Percentiles rank a stretch among this genome's conserved stretches.
These are phyloP conservation scores for Lycaena phlaeas DNA, from an alignment of 2,888 invertebrate genomes.

Conservation along the genomic window DNA sequence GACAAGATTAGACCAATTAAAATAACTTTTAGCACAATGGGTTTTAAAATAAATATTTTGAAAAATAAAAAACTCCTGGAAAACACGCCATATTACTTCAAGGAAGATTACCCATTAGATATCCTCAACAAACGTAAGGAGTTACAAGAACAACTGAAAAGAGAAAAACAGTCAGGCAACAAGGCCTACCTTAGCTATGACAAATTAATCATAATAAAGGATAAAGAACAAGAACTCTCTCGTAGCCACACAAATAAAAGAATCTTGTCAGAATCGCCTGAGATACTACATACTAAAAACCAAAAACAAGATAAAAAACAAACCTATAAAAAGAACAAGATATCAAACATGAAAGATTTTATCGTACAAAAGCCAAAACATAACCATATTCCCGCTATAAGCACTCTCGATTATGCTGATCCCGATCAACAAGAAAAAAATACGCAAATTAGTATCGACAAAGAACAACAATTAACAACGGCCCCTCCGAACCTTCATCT, in stretches of 20 bases:
- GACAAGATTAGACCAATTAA: conserved; percentile 12
- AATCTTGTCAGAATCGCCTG: conserved; percentile 10
- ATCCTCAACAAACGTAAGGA: background rate
- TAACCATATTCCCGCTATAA: background rate
- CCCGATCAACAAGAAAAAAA: too few relatives aligned
- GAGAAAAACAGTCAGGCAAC: conserved; percentile 9
- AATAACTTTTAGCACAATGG: conserved; percentile 9
- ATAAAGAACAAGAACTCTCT: background rate
- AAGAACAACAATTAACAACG: too few relatives aligned
- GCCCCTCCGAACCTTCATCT: too few relatives aligned
- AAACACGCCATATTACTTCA: too few relatives aligned
- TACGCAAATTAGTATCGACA: too few relatives aligned
- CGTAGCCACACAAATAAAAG: conserved; percentile 9
- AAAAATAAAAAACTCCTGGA: too few relatives aligned
- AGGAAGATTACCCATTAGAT: conserved; percentile 12
- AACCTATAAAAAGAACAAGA: conserved; percentile 9
- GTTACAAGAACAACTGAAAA: conserved; percentile 8
- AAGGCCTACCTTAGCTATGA: conserved; percentile 12
- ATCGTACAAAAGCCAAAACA: conserved; percentile 13
- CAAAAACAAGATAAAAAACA: conserved; percentile 7
- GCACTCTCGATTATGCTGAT: too few relatives aligned
- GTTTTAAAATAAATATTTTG: conserved; percentile 13
- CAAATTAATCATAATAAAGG: conserved; percentile 8
- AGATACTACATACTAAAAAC: background rate
- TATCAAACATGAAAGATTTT: conserved; percentile 11